Percentiles rank a stretch among this genome's conserved stretches.
These are phyloP conservation scores for Nycteola revayana DNA, from an alignment of 2,888 invertebrate species.

Conservation along the genomic window DNA sequence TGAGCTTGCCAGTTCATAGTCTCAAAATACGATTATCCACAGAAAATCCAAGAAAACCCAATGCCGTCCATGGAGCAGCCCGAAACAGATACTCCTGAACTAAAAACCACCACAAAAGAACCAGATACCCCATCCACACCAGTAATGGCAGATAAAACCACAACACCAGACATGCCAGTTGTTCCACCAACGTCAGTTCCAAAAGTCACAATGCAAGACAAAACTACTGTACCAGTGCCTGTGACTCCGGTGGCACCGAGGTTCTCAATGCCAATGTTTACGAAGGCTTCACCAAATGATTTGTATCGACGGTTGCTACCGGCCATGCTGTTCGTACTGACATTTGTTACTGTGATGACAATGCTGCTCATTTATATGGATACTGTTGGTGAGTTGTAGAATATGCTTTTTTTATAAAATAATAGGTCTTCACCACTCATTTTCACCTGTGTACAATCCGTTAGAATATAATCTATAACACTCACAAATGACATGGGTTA, in stretches of 20 bases:
- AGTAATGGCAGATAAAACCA: background rate
- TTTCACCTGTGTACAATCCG: too few species aligned
- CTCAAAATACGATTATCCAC: too few species aligned
- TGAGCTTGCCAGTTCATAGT: too few species aligned
- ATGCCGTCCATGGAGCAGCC: constrained; percentile 39
- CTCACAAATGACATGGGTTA: too few species aligned
- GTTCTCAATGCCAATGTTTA: constrained; percentile 53
- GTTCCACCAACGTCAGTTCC: constrained; percentile 28
- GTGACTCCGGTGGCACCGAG: constrained; percentile 34
- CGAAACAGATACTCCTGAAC: constrained; percentile 15
- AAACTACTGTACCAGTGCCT: constrained; percentile 26
- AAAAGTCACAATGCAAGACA: background rate
- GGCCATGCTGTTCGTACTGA: constrained; percentile 87
- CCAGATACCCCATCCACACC: background rate
- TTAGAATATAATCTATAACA: too few species aligned
- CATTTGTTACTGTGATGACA: constrained; percentile 91
- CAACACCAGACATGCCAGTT: constrained; percentile 25
- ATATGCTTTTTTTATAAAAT: too few species aligned
- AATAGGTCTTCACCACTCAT: too few species aligned
- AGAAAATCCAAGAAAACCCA: constrained; percentile 62
- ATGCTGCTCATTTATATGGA: constrained; percentile 90
- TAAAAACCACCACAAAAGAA: background rate
- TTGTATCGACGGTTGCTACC: constrained; percentile 82
- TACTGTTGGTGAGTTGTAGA: constrained; percentile 87
- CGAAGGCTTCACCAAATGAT: constrained; percentile 69